Conservation (phyloP, 1,140 invertebrate genomes). For the Theocolax elegans region DNA sequence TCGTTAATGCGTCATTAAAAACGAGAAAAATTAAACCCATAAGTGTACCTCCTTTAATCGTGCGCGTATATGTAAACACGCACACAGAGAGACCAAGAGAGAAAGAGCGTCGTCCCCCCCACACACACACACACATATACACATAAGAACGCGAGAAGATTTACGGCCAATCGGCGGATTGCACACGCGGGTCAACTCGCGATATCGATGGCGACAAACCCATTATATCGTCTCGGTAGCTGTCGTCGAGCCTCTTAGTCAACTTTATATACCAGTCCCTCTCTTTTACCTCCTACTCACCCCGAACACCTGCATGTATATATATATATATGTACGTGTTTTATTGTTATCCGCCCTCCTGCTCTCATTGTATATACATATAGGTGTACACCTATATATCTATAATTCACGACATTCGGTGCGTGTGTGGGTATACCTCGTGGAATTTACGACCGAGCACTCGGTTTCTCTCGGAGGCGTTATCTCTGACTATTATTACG, state of each 20-base stretch:
- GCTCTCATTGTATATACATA: not conserved
- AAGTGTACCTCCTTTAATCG: too few relatives aligned
- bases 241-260: slow-evolving; percentile 18
- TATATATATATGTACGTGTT: not conserved
- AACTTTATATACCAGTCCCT: too few relatives aligned
- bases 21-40: too few relatives aligned
- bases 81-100: too few relatives aligned
- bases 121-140: slow-evolving; percentile 41
- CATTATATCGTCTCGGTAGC: slow-evolving; percentile 30
- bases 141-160: slow-evolving; percentile 49
- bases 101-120: slow-evolving; percentile 6
- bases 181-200: slow-evolving; percentile 1
- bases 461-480: too few relatives aligned
- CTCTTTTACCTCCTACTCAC: too few relatives aligned
- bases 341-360: not conserved
- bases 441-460: not conserved
- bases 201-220: slow-evolving; percentile 37
- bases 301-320: slow-evolving; percentile 6
- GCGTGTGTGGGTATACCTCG: not conserved
- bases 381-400: slow-evolving; percentile 35
- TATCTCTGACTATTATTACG: too few relatives aligned
- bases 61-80: too few relatives aligned
- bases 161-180: slow-evolving; percentile 60
- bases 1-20: too few relatives aligned
- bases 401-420: slow-evolving; percentile 31